Conservation (phyloP, 1,140 invertebrate species). For the Drosophila parvula region DNA sequence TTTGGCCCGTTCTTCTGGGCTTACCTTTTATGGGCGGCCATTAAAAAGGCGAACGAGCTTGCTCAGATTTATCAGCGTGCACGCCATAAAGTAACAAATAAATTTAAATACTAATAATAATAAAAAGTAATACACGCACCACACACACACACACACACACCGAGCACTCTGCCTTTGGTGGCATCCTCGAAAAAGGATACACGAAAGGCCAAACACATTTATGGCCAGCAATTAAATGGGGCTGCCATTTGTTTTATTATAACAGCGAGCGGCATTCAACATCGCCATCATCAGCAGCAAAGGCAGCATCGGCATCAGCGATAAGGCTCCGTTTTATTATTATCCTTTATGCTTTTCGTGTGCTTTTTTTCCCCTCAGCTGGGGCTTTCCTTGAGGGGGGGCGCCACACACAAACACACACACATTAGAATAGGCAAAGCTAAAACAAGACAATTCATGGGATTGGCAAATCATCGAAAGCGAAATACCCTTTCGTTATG, state of each 20-base stretch:
- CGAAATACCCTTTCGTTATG: slow-evolving; percentile 2
- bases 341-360: slow-evolving; percentile 73
- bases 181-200: slow-evolving; percentile 66
- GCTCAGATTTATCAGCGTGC: slow-evolving; percentile 78
- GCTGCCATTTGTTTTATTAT: slow-evolving; percentile 82
- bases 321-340: slow-evolving; percentile 79
- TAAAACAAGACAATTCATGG: slow-evolving; percentile 34
- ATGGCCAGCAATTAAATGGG: slow-evolving; percentile 81
- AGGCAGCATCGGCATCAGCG: slow-evolving; percentile 71
- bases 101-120: slow-evolving; percentile 83
- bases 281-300: slow-evolving; percentile 64
- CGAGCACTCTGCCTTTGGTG: slow-evolving; percentile 45
- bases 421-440: slow-evolving; percentile 79
- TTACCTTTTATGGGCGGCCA: slow-evolving; percentile 77
- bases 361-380: slow-evolving; percentile 36
- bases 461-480: neutral
- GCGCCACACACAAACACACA: slow-evolving; percentile 46
- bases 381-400: slow-evolving; percentile 29
- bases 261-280: slow-evolving; percentile 66
- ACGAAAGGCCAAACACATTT: slow-evolving; percentile 74
- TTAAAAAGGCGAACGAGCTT: slow-evolving; percentile 69
- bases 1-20: slow-evolving; percentile 49
- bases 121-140: slow-evolving; percentile 70
- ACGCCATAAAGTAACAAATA: slow-evolving; percentile 81
- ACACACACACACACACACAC: slow-evolving; percentile 30